Base-by-base conservation (phyloP, 2,888 invertebrate species). In the Miltochrista miniata region DNA sequence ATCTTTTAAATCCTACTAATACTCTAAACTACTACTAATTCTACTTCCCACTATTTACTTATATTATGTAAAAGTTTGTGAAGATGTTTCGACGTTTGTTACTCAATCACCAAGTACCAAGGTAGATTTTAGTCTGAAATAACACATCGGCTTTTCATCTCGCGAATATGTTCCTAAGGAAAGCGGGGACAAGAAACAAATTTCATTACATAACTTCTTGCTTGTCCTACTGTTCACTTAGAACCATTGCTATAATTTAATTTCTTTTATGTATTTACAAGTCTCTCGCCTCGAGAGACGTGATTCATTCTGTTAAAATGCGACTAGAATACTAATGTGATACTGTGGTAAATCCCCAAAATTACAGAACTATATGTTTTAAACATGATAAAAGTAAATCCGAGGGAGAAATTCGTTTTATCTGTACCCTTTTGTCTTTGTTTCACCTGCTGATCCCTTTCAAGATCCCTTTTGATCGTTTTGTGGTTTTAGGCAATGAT, bases 401-500 rank as follows among this genome's bases (percentile, higher is more conserved):
- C 70, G 65, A 59, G 62, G 35, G 58, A 59, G 57, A 64, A 69
- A 60, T 72, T 68, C 65, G 53, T 53, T 56, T 70, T 70, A 70
- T 72, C 68, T 71, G 48, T 50, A 53, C 47, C 65, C 68, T 70
- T 72, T 72, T 69, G 67, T 63, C 63, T 56, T 64, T 61, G 50
- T 51, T 58, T 73, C 64, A 66, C 55, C 61, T 67, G 68, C 54
- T 68, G 61, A 68, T 71, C 68, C 71, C 68, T 61, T 68, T 51
- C 61, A 61, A 70, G 63, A 71, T 68, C 54, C 64, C 29, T 68
- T 72, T 65, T 74, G 70, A 74, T 69, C 71, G 65, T 61, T 75
- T 72, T 61, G 62, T 65, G 69, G 59, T 54, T 64, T 57, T 57
- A 60, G 54, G 51, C 53, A 48, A 58, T 65, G 64, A 66, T 62